A percentile compares a stretch with the other conserved stretches of the same genome.
These are phyloP conservation scores for Pitta sordida DNA, from an alignment of 2,113 vertebrate species.

Conservation along the genomic window DNA sequence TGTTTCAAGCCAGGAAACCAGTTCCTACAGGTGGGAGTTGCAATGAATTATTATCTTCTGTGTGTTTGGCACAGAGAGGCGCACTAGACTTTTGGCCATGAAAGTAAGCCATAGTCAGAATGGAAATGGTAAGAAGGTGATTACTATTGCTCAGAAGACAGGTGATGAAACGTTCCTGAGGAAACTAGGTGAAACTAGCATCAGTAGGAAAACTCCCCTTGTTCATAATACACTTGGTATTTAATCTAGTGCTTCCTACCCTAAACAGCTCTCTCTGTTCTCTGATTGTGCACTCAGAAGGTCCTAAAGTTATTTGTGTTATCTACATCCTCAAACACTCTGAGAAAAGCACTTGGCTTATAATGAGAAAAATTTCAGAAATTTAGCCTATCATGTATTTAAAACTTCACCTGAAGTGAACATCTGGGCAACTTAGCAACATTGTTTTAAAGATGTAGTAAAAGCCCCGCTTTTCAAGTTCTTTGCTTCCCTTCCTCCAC, in stretches of 20 bases:
- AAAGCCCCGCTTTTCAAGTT: neutral
- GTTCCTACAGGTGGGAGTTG: neutral
- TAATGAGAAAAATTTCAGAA: neutral
- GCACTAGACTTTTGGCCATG: neutral
- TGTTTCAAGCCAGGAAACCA: neutral
- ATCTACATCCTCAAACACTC: neutral
- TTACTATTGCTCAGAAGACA: neutral
- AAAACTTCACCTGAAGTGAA: conserved; percentile 32
- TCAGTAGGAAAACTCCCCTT: neutral
- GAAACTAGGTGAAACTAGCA: neutral
- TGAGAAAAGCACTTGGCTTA: neutral
- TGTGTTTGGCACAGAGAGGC: neutral
- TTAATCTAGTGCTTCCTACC: neutral
- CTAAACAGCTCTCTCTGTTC: neutral
- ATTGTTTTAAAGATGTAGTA: conserved; percentile 12
- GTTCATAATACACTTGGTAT: neutral
- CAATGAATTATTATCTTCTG: neutral
- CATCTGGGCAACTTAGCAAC: conserved; percentile 14
- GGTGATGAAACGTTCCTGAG: neutral
- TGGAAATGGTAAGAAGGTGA: neutral
- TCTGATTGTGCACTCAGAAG: neutral
- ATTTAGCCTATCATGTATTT: neutral
- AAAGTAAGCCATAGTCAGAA: neutral
- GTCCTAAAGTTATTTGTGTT: neutral
- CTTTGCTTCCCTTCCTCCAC: neutral